Base-by-base conservation (phyloP, 64 coral and sea anemone species). In the Montipora sp. region DNA sequence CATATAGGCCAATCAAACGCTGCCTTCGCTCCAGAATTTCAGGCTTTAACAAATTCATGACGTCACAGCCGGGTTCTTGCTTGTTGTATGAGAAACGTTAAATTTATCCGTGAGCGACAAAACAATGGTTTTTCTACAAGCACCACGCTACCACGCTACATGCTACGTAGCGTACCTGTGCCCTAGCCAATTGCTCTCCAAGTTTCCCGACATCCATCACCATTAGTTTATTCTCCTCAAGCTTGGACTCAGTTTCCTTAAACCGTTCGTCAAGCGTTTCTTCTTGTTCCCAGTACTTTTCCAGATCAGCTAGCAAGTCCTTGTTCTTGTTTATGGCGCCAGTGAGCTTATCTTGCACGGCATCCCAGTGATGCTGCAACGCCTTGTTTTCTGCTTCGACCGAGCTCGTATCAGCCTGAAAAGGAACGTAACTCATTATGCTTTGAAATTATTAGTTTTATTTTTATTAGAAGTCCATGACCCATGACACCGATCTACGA, bases 151-250 rank as follows among this genome's bases (percentile, higher is more conserved):
- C 36, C 36, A 36, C 36, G 36, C 36, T 57, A 57, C 7, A 57
- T 11, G 53, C 10, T 8, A 7, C 14, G 15, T 13, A 21, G 5
- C 11, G 4, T 95, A 98, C 96, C 96, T 98, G 95, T 65, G 91
- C 90, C 36, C 93, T 93, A 16, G 92, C 94, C 8, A 98, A 65
- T 69, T 98, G 96, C 80, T 93, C 88, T 80, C 93, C 95, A 0
- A 98, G 83, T 48, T 89, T 87, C 71, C 87, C 91, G 46, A 85
- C 81, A 36, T 98, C 94, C 93, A 98, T 79, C 8, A 84, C 85
- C 7, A 74, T 83, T 7, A 90, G 90, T 79, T 93, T 98, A 58
- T 93, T 98, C 48, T 90, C 72, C 18, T 84, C 94, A 46, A 95
- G 68, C 57, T 89, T 92, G 9, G 91, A 81, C 58, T 44, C 59